Evolutionary conservation across 2,888 invertebrate species (phyloP).

Genomic region (Nomada lathburiana): DNA sequence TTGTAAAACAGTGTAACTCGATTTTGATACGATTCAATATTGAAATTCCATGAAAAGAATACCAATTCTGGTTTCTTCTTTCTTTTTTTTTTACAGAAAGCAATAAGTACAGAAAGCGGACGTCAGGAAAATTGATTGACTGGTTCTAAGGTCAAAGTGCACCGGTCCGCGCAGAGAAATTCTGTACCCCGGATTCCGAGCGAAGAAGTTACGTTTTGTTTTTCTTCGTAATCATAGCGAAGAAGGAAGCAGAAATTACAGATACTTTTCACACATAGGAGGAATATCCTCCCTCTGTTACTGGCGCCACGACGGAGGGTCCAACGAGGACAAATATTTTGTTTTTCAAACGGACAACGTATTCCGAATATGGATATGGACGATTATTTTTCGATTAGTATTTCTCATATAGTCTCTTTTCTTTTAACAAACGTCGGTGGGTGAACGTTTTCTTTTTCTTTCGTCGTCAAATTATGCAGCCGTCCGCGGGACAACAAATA

Average conservation of each 20-base stretch:
- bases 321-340: conserved; percentile 45
- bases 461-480: conserved; percentile 31
- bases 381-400: conserved; percentile 43
- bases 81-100: not conserved
- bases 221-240: not conserved
- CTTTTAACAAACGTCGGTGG: conserved; percentile 10
- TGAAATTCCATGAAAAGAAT: not conserved
- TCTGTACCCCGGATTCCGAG: conserved; percentile 52
- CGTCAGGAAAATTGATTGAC: conserved; percentile 32
- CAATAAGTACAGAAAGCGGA: conserved; percentile 42
- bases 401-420: conserved; percentile 43
- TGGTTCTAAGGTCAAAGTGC: conserved; percentile 49
- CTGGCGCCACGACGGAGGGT: conserved; percentile 27
- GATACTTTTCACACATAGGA: not conserved
- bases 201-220: conserved; percentile 36
- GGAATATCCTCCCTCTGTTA: conserved; percentile 16
- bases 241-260: conserved; percentile 23
- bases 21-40: not conserved
- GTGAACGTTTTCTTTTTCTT: not conserved
- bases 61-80: not conserved
- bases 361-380: conserved; percentile 35
- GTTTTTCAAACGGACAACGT: conserved; percentile 20
- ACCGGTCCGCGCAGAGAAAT: conserved; percentile 61
- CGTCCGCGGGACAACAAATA: conserved; percentile 2
- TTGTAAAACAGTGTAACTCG: not conserved